Conservation (phyloP, 2,888 invertebrate species). For the Latheticus oryzae region DNA sequence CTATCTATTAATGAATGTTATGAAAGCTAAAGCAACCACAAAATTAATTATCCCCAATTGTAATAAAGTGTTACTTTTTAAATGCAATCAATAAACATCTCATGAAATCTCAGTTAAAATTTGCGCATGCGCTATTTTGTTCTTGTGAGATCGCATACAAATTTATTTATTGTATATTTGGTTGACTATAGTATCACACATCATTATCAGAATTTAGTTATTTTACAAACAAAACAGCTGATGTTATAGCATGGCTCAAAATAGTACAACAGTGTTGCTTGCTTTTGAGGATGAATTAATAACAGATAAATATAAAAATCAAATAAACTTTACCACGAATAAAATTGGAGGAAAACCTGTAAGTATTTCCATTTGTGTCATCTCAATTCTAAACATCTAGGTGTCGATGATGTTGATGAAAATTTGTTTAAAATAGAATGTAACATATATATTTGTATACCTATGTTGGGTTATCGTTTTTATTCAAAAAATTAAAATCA, state of each 20-base stretch:
- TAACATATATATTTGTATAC: neutral
- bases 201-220: no score
- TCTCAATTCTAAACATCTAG: neutral
- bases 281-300: slow-evolving; percentile 85
- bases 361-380: slow-evolving; percentile 62
- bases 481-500: neutral
- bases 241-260: slow-evolving; percentile 62
- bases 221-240: slow-evolving; percentile 31
- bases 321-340: slow-evolving; percentile 78
- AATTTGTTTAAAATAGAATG: no score
- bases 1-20: no score
- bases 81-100: slow-evolving; percentile 32
- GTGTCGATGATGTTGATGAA: no score
- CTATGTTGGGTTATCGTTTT: neutral
- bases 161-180: slow-evolving; percentile 35
- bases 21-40: no score
- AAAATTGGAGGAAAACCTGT: slow-evolving; percentile 86
- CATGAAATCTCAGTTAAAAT: slow-evolving; percentile 14
- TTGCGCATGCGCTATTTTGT: slow-evolving; percentile 29
- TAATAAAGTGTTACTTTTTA: no score
- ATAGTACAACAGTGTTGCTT: slow-evolving; percentile 74
- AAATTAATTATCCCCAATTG: no score
- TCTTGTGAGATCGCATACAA: slow-evolving; percentile 13
- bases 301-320: slow-evolving; percentile 75
- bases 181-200: slow-evolving; percentile 37